Evolutionary conservation across 2,797 vertebrate species (phyloP), one percentile per base, ranked within the genome.

Genomic region (Pyrocephalus nanus): DNA sequence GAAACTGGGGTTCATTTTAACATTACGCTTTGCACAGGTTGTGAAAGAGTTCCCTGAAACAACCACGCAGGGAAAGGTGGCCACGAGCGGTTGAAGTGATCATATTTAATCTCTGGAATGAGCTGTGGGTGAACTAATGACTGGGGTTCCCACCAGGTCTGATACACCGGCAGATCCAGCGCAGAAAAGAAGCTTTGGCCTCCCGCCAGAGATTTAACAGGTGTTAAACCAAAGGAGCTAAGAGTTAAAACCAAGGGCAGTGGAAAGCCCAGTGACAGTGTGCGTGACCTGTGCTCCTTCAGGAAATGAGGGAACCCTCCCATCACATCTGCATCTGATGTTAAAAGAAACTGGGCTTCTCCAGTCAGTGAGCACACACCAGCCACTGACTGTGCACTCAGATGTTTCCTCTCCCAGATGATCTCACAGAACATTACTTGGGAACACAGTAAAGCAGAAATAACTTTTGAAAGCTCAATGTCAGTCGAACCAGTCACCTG

Each of bases 61-160:
- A 40, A n/a, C 26, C 2, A 9, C 45, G 70, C 40, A 69, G 1
- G 23, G 22, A 53, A 67, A 58, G 53, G 38, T 77, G 61, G 65
- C 50, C 5, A 3, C 2, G 0, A 36, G 77, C 0, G 0, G 18
- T 9, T 61, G 29, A 53, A 45, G 34, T 26, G 43, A 64, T 18
- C 7, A 4, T 38, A 50, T 58, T 62, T 78, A 53, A 84, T 69
- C 66, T 78, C 92, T 47, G 75, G 42, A 53, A 86, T 86, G 88
- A 87, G 72, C 69, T 73, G 26, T 40, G 72, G 57, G 38, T 77
- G 61, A 90, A 57, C 55, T 78, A 32, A 69, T 18, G 67, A 74
- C 58, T 30, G 22, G 30, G 36, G 65, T 40, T 86, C 50, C 73
- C 53, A 91, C 25, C 66, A 78, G 36, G 23, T 66, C 48, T 53